A percentile compares a stretch with the other conserved stretches of the same genome.
These are phyloP conservation scores for Sinhomidia bicolor DNA, from an alignment of 2,888 invertebrate genomes.

Conservation along the genomic window DNA sequence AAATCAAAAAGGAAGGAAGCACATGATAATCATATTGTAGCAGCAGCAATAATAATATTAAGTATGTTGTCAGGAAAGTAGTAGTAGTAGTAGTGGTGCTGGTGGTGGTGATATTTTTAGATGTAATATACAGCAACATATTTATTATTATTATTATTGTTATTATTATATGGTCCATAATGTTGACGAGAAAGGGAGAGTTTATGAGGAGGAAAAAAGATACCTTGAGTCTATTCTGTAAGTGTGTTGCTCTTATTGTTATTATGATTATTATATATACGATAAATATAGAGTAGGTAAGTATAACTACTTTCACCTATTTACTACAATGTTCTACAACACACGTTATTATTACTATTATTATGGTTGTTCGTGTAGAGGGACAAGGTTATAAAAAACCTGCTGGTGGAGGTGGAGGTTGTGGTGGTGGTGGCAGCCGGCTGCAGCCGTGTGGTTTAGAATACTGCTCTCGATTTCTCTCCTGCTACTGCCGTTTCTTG, in stretches of 20 bases:
- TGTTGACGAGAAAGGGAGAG: not conserved
- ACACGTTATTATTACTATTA: not conserved
- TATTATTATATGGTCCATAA: too few relatives aligned
- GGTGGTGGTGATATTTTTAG: not conserved
- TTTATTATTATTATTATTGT: not conserved
- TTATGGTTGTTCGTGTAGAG: not conserved
- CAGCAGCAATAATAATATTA: not conserved
- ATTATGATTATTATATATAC: not conserved
- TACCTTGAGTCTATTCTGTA: not conserved
- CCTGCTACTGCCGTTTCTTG: not conserved
- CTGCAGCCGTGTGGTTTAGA: too few relatives aligned
- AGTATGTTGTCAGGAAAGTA: not conserved
- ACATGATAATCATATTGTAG: not conserved
- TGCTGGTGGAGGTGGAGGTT: not conserved
- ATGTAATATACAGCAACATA: not conserved
- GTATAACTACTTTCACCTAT: not conserved
- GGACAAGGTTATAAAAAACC: conserved; percentile 8
- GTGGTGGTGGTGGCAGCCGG: not conserved
- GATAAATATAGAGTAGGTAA: not conserved
- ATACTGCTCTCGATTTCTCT: conserved; percentile 15
- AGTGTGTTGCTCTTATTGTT: not conserved
- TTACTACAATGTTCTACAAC: not conserved
- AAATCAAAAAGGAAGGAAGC: conserved; percentile 5
- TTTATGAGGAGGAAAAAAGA: not conserved
- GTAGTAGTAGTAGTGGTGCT: not conserved